These are phyloP conservation scores for Mercenaria mercenaria DNA, from an alignment of 1,140 invertebrate genomes.

Conservation along the genomic window DNA sequence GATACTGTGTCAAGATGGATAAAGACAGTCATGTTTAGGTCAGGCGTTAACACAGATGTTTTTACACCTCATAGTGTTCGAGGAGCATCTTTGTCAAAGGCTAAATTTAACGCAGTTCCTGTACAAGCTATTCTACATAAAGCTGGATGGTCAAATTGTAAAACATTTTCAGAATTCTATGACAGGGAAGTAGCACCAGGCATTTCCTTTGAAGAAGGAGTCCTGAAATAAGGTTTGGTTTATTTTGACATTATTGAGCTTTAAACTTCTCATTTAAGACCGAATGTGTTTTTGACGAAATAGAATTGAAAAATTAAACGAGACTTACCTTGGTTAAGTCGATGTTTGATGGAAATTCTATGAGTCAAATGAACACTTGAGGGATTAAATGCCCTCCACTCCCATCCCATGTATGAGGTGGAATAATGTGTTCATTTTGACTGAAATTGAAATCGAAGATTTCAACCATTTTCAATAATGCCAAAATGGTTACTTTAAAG, in stretches of 20 bases:
- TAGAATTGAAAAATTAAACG: conserved; percentile 58
- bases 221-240: no score
- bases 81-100: background rate
- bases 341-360: background rate
- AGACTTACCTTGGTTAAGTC: conserved; percentile 20
- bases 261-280: no score
- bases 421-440: no score
- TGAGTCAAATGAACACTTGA: conserved; percentile 7
- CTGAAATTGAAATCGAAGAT: no score
- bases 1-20: background rate
- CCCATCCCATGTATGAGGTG: background rate
- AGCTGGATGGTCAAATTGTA: conserved; percentile 20
- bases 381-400: conserved; percentile 49
- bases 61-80: conserved; percentile 19
- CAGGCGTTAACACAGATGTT: background rate
- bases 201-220: no score
- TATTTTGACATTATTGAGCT: no score
- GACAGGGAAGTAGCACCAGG: no score
- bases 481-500: conserved; percentile 30
- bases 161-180: conserved; percentile 7
- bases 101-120: background rate
- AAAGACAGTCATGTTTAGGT: background rate
- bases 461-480: no score
- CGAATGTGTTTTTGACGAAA: conserved; percentile 46
- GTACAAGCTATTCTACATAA: background rate